Evolutionary conservation across 1,140 invertebrate species (phyloP).

Genomic region (Cotesia vestalis): DNA sequence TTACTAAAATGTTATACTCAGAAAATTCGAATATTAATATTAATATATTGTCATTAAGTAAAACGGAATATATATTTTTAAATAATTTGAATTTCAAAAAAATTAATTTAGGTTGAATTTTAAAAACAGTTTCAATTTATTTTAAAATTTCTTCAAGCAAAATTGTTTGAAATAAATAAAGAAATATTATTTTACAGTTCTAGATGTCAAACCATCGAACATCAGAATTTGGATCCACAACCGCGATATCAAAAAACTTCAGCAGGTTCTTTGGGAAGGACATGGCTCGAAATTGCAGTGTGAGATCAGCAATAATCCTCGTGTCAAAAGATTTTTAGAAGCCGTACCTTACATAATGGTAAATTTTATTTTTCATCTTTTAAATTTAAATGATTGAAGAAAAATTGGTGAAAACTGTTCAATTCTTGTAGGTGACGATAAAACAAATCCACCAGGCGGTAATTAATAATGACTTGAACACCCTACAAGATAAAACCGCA

Average conservation of each 20-base stretch:
- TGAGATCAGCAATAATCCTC: constrained; percentile 83
- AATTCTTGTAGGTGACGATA: constrained; percentile 74
- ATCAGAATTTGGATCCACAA: constrained; percentile 94
- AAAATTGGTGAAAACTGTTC: background rate
- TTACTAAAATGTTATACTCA: background rate
- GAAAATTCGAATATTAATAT: background rate
- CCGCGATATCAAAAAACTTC: constrained; percentile 81
- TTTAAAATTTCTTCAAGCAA: background rate
- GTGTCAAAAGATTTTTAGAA: constrained; percentile 82
- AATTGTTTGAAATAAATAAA: no score
- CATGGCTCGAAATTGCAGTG: constrained; percentile 81
- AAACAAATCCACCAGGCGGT: constrained; percentile 82
- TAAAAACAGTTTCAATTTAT: background rate
- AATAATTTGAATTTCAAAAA: background rate
- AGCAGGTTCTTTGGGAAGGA: constrained; percentile 87
- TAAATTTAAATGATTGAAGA: background rate
- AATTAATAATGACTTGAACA: constrained; percentile 78
- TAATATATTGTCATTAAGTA: background rate
- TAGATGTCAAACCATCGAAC: constrained; percentile 83
- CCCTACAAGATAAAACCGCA: constrained; percentile 71
- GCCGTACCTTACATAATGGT: constrained; percentile 90
- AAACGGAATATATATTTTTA: no score
- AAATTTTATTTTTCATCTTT: constrained; percentile 42
- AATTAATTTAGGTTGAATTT: background rate
- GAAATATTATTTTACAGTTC: constrained; percentile 58